Evolutionary conservation across 2,113 vertebrate species (phyloP).

Genomic region (Hemibagrus wyckioides): DNA sequence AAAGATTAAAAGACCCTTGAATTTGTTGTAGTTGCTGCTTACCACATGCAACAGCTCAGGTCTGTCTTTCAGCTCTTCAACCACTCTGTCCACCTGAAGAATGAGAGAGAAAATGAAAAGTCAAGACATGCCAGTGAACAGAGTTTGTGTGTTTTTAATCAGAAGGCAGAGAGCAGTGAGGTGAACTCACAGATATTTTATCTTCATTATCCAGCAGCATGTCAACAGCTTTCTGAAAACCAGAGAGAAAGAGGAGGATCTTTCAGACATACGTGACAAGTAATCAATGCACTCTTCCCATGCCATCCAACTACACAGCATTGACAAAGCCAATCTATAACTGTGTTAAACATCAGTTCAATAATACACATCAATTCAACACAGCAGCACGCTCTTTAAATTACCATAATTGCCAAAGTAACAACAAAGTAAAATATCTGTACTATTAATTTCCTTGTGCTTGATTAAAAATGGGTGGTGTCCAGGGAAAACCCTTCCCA

Average conservation of each 20-base stretch:
- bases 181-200: conserved; percentile 90
- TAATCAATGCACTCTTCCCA: conserved; percentile 33
- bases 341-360: conserved; percentile 12
- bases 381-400: background rate
- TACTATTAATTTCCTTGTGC: background rate
- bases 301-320: conserved; percentile 19
- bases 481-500: background rate
- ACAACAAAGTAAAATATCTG: background rate
- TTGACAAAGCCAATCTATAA: conserved; percentile 38
- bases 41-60: conserved; percentile 94
- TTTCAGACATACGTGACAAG: conserved; percentile 27
- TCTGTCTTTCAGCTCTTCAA: conserved; percentile 88
- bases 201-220: conserved; percentile 99
- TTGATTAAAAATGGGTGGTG: background rate
- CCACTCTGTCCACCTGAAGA: conserved; percentile 88
- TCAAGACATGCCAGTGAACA: background rate
- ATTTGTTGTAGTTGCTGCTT: conserved; percentile 46
- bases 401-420: background rate
- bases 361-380: conserved; percentile 15
- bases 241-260: conserved; percentile 49
- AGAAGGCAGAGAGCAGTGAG: background rate
- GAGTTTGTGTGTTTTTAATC: conserved; percentile 6
- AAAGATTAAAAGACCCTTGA: background rate
- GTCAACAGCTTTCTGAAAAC: conserved; percentile 94
- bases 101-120: background rate